Evolutionary conservation across 2,797 vertebrate genomes (phyloP).

Genomic region (Galaxias olidus): DNA sequence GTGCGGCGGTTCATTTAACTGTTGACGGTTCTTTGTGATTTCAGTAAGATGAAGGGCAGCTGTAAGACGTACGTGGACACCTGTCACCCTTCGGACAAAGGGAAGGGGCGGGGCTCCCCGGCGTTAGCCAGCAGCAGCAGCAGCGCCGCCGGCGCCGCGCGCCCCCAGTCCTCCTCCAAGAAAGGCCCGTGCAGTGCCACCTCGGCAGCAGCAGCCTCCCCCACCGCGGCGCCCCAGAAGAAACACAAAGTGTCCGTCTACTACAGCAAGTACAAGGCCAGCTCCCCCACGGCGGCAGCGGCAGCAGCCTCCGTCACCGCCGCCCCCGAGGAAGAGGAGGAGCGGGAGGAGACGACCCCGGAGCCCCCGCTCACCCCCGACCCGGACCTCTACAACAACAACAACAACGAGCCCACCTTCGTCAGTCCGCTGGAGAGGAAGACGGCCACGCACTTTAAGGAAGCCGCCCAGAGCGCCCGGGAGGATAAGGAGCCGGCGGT

Average conservation of each 20-base stretch:
- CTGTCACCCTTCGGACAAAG: constrained; percentile 89
- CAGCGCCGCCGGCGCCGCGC: constrained; percentile 74
- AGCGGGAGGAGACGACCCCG: constrained; percentile 55
- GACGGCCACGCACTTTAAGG: constrained; percentile 35
- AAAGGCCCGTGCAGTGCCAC: constrained; percentile 58
- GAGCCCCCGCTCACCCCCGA: constrained; percentile 66
- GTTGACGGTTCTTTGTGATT: too few relatives aligned
- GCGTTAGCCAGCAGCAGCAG: constrained; percentile 76
- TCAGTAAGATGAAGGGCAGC: constrained; percentile 82
- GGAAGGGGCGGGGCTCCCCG: constrained; percentile 91
- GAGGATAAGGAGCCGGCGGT: constrained; percentile 69
- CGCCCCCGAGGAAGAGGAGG: constrained; percentile 75
- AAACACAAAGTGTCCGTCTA: constrained; percentile 94
- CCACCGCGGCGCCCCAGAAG: constrained; percentile 85
- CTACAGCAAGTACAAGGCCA: constrained; percentile 87
- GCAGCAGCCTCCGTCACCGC: constrained; percentile 33
- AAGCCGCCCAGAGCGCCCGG: constrained; percentile 63
- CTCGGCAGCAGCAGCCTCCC: constrained; percentile 54
- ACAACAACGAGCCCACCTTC: constrained; percentile 49
- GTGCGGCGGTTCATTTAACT: neutral
- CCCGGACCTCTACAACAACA: constrained; percentile 61
- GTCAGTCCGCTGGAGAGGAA: constrained; percentile 52
- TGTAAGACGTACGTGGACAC: constrained; percentile 93
- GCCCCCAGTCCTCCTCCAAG: constrained; percentile 83
- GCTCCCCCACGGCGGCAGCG: constrained; percentile 50